Evolutionary conservation across 2,888 invertebrate species (phyloP), one percentile per base, ranked within the genome.

Genomic region (Apodemia mormo): DNA sequence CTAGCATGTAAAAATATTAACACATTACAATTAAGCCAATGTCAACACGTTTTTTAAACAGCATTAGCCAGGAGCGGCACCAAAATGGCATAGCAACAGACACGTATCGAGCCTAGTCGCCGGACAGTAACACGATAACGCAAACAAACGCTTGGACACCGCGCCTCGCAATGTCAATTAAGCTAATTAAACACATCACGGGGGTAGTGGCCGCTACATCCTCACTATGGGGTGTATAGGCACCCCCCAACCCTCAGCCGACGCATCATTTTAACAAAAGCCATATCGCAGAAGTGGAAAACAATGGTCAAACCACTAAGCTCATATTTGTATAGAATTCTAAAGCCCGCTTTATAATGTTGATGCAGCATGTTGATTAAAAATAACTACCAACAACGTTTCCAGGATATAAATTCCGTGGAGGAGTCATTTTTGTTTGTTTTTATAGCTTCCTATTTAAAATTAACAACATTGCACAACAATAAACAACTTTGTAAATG

Each of bases 111-210:
- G 33, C 12, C 58, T 30, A 61, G 58, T 30, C 56, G 56, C 58
- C 12, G 58, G 12, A 30, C 74, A 75, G 92, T 88, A 92, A 92
- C 82, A 84, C 83, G 90, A 92, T 91, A 92, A 85, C 79, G 85
- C 90, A 92, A 92, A 92, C 91, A 93, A 92, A 88, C 87, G 90
- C 85, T 89, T 85, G 92, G 91, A 91, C 92, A 90, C 86, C 90
- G 86, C 90, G 87, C 90, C 92, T 90, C 89, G 87, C 88, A 86
- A 89, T 90, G 92, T 92, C 92, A 92, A 93, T 93, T 92, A 92
- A 87, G 91, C 91, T 93, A 92, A 93, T 93, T 92, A 92, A 92
- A 92, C 92, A 92, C 49, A 49, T 49, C 49, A 49, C 83, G 86
- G 90, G 87, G 86, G 85, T 82, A 85, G 82, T 79, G 83, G 83